Base-by-base conservation (phyloP, 1,140 invertebrate genomes). In the Penaeus chinensis region DNA sequence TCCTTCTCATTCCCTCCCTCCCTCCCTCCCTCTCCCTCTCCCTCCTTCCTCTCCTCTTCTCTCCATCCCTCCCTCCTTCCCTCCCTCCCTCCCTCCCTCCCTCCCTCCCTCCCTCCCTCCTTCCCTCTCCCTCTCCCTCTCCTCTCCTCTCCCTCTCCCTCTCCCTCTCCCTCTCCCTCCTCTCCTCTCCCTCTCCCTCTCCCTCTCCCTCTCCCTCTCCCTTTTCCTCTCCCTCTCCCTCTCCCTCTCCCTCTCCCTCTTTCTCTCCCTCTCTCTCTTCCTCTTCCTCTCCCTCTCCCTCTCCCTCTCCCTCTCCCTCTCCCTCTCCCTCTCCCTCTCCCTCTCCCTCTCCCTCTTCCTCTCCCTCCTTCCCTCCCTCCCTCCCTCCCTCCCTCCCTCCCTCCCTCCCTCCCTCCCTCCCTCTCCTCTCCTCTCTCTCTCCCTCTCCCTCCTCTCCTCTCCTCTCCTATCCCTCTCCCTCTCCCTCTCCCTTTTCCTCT, bases 211-310 rank as follows among this genome's bases (percentile, higher is more conserved):
- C 4, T 3, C 4, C 7, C 37, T 42, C 37, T 42, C 37, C 7
- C 37, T 37, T 37, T 37, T 8, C 85, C 32, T 63, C 85, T 32
- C 78, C 85, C 32, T 82, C 16, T 11, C 77, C 42, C 18, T 77
- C 37, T 8, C 37, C 7, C 37, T 42, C 37, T 5, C 4, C 37
- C 4, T 5, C 37, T 42, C 37, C 4, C 37, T 5, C 4, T 8
- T 8, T 42, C 37, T 37, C 37, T 5, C 37, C 5, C 37, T 37
- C 37, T 37, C 2, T 37, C 37, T 5, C 37, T 37, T 5, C 5
- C 37, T 37, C 37, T 5, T 5, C 5, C 37, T 37, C 37, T 5
- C 37, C 5, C 37, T 37, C 37, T 5, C 37, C 5, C 37, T 37
- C 37, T 37, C 2, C 5, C 37, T 5, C 42, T 78, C 22, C 2